A percentile compares a stretch with the other conserved stretches of the same genome.
These are phyloP conservation scores for Dinothrombium tinctorium DNA, from an alignment of 1,140 invertebrate species.

Conservation along the genomic window DNA sequence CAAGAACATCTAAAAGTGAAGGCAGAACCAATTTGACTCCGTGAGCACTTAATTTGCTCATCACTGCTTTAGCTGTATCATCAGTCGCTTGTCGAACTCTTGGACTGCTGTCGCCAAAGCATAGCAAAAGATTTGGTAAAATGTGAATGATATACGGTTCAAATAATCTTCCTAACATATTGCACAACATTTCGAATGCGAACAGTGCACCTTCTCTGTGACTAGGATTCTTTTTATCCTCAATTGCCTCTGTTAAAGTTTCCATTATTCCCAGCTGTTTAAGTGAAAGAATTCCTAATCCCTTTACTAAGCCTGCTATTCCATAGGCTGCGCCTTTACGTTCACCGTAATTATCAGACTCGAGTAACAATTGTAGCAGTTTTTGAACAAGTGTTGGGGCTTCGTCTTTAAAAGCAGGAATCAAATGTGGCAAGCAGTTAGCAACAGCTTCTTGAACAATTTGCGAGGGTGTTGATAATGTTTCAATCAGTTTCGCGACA, in stretches of 20 bases:
- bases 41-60: constrained; percentile 85
- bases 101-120: constrained; percentile 83
- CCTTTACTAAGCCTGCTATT: constrained; percentile 46
- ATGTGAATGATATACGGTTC: constrained; percentile 97
- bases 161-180: constrained; percentile 78
- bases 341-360: constrained; percentile 90
- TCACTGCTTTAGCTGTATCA: constrained; percentile 79
- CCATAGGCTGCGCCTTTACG: constrained; percentile 38
- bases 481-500: constrained; percentile 61
- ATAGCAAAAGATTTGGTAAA: constrained; percentile 72
- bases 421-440: constrained; percentile 77
- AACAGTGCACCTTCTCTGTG: constrained; percentile 84
- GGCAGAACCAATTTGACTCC: constrained; percentile 86
- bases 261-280: constrained; percentile 92
- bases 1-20: constrained; percentile 66
- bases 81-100: constrained; percentile 50
- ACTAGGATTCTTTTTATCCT: constrained; percentile 85
- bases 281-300: constrained; percentile 77
- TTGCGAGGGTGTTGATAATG: constrained; percentile 84
- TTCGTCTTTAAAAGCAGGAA: constrained; percentile 71
- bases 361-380: constrained; percentile 60
- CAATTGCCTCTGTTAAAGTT: constrained; percentile 72
- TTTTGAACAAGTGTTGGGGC: constrained; percentile 64
- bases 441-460: constrained; percentile 95
- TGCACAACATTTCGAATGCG: constrained; percentile 90